These are phyloP conservation scores for Lasiurus cinereus DNA, from an alignment of 2,113 vertebrate species.

Conservation along the genomic window DNA sequence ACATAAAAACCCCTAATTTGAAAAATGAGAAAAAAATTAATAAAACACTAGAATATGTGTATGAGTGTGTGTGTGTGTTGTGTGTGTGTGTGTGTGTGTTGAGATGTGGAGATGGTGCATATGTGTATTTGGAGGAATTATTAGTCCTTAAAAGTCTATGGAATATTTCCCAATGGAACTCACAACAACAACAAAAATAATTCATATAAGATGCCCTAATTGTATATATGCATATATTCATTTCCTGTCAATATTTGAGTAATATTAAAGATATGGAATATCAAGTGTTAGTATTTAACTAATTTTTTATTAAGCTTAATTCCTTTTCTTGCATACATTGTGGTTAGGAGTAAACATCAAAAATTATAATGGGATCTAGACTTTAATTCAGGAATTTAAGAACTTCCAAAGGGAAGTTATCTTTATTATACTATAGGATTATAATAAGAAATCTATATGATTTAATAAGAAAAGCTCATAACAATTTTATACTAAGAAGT, in stretches of 20 bases:
- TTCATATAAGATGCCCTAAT: not conserved
- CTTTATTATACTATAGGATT: not conserved
- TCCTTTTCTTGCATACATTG: not conserved
- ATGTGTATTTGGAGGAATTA: not conserved
- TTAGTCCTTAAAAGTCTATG: not conserved
- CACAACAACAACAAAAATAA: not conserved
- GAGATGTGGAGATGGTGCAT: not conserved
- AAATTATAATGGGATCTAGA: not conserved
- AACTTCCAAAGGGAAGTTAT: not conserved
- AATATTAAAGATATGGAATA: not conserved
- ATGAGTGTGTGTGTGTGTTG: not conserved
- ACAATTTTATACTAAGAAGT: not conserved
- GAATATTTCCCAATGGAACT: not conserved
- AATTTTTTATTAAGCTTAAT: not conserved
- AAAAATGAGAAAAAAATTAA: not conserved
- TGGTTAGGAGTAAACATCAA: not conserved
- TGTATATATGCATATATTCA: not conserved
- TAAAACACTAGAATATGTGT: not conserved
- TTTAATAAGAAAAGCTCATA: not conserved
- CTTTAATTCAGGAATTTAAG: slow-evolving; percentile 23
- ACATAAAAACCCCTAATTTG: not conserved
- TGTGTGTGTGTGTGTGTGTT: not conserved
- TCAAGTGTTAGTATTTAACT: slow-evolving; percentile 27
- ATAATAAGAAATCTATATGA: not conserved
- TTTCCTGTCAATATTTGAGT: not conserved